Evolutionary conservation across 2,797 vertebrate species (phyloP).

Genomic region (Varecia variegata): DNA sequence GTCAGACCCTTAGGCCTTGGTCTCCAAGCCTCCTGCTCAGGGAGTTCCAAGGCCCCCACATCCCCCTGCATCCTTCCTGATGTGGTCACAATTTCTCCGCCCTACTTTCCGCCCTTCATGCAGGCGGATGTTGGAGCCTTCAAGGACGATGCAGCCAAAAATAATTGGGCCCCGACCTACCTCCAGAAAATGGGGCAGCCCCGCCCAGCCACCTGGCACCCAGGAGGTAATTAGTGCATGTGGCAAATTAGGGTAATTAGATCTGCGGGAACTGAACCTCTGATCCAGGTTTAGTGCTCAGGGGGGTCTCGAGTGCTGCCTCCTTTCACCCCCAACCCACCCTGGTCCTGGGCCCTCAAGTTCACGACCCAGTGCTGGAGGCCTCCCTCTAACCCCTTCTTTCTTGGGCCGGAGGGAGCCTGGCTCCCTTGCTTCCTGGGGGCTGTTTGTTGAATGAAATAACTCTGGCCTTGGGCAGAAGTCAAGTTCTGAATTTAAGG

Average conservation of each 20-base stretch:
- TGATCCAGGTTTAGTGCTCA: not conserved
- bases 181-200: slow-evolving; percentile 70
- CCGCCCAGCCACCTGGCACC: slow-evolving; percentile 64
- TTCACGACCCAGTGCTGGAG: not conserved
- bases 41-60: not conserved
- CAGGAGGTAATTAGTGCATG: slow-evolving; percentile 73
- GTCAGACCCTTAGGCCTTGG: not conserved
- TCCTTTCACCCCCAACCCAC: not conserved
- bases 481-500: not conserved
- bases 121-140: not conserved
- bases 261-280: slow-evolving; percentile 68
- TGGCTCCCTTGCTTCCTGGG: not conserved
- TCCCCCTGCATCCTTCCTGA: not conserved
- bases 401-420: not conserved
- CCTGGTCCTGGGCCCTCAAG: not conserved
- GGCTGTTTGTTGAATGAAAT: not conserved
- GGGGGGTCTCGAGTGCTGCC: not conserved
- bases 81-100: not conserved
- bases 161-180: slow-evolving; percentile 73
- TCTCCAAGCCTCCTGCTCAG: not conserved
- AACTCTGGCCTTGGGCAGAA: not conserved
- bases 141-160: slow-evolving; percentile 67
- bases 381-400: not conserved
- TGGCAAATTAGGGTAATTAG: slow-evolving; percentile 79
- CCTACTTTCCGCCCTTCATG: slow-evolving; percentile 73